Percentiles rank a stretch among this genome's conserved stretches.
These are phyloP conservation scores for Drosophila insularis DNA, from an alignment of 1,140 invertebrate species.

Conservation along the genomic window DNA sequence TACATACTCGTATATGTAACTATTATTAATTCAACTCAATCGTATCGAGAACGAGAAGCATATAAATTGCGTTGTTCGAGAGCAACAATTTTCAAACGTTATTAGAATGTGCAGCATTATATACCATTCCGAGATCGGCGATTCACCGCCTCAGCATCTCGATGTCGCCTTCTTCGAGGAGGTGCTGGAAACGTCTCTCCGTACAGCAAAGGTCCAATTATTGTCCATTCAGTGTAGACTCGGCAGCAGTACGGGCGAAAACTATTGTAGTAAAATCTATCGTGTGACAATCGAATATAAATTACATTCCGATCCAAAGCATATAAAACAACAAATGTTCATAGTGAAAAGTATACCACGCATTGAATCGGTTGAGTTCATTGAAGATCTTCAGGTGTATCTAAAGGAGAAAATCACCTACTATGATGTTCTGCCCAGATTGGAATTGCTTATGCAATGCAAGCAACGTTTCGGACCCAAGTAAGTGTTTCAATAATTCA, in stretches of 20 bases:
- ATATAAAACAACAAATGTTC: conserved; percentile 36
- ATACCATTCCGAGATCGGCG: conserved; percentile 54
- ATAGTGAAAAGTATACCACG: conserved; percentile 71
- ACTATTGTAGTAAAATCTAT: conserved; percentile 75
- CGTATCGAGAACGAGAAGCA: neutral
- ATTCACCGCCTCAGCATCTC: conserved; percentile 52
- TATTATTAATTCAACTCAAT: conserved; percentile 40
- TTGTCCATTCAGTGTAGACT: conserved; percentile 41
- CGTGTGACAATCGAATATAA: conserved; percentile 29
- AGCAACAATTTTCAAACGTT: conserved; percentile 42
- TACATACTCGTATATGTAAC: conserved; percentile 10
- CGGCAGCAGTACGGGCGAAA: conserved; percentile 73
- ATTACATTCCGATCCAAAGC: neutral
- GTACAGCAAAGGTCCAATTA: conserved; percentile 38
- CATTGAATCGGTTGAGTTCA: conserved; percentile 53
- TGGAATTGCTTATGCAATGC: conserved; percentile 60
- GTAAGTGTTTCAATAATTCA: conserved; percentile 28
- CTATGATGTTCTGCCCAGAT: conserved; percentile 61
- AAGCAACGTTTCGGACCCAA: conserved; percentile 65
- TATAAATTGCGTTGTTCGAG: conserved; percentile 47
- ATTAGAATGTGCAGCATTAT: conserved; percentile 60
- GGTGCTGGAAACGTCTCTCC: conserved; percentile 64
- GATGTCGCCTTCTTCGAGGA: conserved; percentile 67
- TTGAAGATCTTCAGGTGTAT: conserved; percentile 66
- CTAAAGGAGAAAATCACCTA: conserved; percentile 71